phyloP scores from a whole-genome alignment of 2,888 invertebrate species.

The Perdita meconis region DNA sequence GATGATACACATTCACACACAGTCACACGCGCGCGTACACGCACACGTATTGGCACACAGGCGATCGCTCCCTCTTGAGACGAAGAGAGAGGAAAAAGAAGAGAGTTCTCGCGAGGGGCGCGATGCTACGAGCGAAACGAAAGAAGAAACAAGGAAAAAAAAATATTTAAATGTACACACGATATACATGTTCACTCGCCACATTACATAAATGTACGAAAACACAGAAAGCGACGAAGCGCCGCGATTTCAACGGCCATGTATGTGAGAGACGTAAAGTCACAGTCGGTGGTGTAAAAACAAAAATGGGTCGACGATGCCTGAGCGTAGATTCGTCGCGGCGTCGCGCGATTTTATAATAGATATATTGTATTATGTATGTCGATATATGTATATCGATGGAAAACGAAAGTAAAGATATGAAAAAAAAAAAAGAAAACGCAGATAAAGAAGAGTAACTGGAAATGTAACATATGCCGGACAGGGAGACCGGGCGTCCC shows the following conservation, averaged over 20 bases:
- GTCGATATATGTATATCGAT: conserved; percentile 76
- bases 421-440: conserved; percentile 32
- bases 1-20: conserved; percentile 15
- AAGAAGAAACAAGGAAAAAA: not conserved
- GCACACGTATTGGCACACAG: conserved; percentile 37
- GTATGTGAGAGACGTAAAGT: conserved; percentile 10
- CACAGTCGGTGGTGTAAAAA: conserved; percentile 2
- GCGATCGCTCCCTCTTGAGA: not conserved
- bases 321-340: conserved; percentile 60
- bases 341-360: conserved; percentile 73
- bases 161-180: conserved; percentile 39
- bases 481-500: conserved; percentile 60
- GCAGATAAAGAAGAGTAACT: conserved; percentile 17
- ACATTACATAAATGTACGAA: conserved; percentile 8
- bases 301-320: conserved; percentile 31
- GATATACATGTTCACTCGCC: conserved; percentile 6
- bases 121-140: not conserved
- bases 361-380: conserved; percentile 79
- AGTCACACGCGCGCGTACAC: conserved; percentile 14
- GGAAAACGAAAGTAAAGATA: conserved; percentile 70
- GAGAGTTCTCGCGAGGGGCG: not conserved
- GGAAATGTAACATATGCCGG: conserved; percentile 56
- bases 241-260: conserved; percentile 40
- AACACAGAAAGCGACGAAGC: conserved; percentile 31
- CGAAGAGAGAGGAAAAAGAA: conserved; percentile 2